Evolutionary conservation across 2,113 vertebrate genomes (phyloP), one percentile per base, ranked within the genome.

Genomic region (Upupa epops): DNA sequence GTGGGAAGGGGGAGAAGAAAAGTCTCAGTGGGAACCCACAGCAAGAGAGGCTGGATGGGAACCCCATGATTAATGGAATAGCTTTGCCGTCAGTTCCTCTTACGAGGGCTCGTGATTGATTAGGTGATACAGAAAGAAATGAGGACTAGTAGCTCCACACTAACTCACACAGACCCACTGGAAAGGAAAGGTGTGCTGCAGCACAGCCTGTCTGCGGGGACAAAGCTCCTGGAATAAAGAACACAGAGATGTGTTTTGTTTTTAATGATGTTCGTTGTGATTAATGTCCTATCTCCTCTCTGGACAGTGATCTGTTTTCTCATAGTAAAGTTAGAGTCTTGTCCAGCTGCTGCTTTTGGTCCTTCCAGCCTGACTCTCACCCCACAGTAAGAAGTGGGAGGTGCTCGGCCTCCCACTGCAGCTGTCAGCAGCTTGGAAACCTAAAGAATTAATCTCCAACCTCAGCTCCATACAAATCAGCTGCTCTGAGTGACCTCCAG

Each of bases 71-170:
- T 61, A 86, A 93, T 65, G 5, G 42, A 40, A 60, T 56, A 17
- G 4, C 29, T 93, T 52, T 56, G 48, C 70, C 40, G 8, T 5
- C 6, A 34, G 71, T 46, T 64, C 26, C 9, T 3, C 17, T 37
- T 48, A 18, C 49, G 46, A 91, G 61, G 25, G 48, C 61, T 86
- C 42, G 6, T 77, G 79, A 84, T 90, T 64, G 79, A 84, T 90
- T 64, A 55, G 24, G 45, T 3, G 42, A 88, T 82, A 32, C 61
- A 37, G 13, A 49, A 60, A 48, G 42, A 70, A 88, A 78, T 52
- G 56, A 82, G 85, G 93, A 94, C 88, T 82, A 91, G 26, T 58
- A 83, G 80, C 51, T 74, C n/a, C 14, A 59, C 22, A 25, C 29
- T 15, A 73, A 76, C 37, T 54, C 26, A 71, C 90, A 72, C 69